Evolutionary conservation across 2,797 vertebrate species (phyloP).

Genomic region (Enteromius afrohamiltoni): DNA sequence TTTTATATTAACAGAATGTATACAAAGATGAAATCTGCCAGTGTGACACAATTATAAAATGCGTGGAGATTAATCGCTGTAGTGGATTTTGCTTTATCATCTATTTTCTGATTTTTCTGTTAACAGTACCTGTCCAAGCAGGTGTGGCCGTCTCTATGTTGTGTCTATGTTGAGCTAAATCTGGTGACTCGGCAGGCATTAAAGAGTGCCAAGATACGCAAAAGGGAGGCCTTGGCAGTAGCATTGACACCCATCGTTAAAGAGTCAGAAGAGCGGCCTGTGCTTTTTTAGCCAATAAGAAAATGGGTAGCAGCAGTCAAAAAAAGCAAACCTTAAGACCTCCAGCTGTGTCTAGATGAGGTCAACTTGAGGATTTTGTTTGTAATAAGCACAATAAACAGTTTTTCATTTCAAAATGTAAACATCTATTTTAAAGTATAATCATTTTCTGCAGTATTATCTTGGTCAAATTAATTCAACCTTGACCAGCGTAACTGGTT

Average conservation of each 20-base stretch:
- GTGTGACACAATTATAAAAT: not conserved
- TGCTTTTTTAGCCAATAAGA: not conserved
- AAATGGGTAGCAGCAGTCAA: not conserved
- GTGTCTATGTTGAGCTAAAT: conserved; percentile 67
- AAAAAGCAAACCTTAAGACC: not conserved
- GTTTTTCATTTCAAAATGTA: not conserved
- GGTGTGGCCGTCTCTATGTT: conserved; percentile 62
- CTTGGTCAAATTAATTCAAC: not conserved
- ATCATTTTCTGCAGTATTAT: not conserved
- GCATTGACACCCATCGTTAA: conserved; percentile 64
- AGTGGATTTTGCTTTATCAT: conserved; percentile 1
- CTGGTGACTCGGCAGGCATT: conserved; percentile 64
- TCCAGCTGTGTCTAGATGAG: not conserved
- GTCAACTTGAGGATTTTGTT: not conserved
- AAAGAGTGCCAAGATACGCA: conserved; percentile 62
- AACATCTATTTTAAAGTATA: not conserved
- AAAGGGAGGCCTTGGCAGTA: conserved; percentile 56
- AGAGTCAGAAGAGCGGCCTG: conserved; percentile 50
- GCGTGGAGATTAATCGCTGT: not conserved
- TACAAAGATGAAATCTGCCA: not conserved
- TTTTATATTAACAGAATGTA: not conserved
- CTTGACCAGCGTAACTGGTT: not conserved
- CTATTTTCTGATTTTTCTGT: not conserved
- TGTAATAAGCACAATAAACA: not conserved
- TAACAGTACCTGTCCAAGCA: conserved; percentile 46